These are phyloP conservation scores for Hipparchia semele DNA, from an alignment of 2,888 invertebrate genomes.

Conservation along the genomic window DNA sequence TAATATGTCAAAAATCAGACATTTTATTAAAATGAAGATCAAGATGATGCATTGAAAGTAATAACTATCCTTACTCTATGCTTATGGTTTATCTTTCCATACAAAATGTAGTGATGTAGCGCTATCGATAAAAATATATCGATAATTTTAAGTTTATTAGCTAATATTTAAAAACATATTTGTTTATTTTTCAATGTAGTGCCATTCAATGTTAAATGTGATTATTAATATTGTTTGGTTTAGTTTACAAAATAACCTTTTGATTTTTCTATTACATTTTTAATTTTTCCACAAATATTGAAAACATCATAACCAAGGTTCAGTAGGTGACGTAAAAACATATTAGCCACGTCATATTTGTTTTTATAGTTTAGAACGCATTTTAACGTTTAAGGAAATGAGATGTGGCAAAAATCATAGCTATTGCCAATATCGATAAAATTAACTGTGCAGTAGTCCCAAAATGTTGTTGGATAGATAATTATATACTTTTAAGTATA, in stretches of 20 bases:
- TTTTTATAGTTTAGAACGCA: conserved; percentile 19
- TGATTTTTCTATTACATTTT: not conserved
- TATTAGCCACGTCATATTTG: not conserved
- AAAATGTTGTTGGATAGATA: conserved; percentile 14
- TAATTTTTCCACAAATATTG: not conserved
- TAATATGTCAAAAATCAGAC: too few species aligned
- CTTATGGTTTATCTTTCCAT: too few species aligned
- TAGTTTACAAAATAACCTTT: not conserved
- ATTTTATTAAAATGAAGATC: too few species aligned
- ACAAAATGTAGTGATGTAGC: too few species aligned
- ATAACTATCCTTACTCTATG: too few species aligned
- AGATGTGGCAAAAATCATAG: not conserved
- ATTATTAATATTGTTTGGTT: not conserved
- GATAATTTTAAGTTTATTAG: too few species aligned
- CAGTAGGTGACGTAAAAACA: not conserved
- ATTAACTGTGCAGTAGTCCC: conserved; percentile 5
- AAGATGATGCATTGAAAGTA: too few species aligned
- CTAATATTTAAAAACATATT: too few species aligned
- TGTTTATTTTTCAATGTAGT: not conserved
- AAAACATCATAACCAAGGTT: not conserved
- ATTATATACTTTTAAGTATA: conserved; percentile 13
- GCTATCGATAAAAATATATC: too few species aligned
- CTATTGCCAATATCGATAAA: not conserved
- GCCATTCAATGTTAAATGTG: not conserved
- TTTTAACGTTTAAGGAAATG: conserved; percentile 1